Conservation (phyloP, 35 echinoderm and acorn worm species). For the Ophioderma brevispina region DNA sequence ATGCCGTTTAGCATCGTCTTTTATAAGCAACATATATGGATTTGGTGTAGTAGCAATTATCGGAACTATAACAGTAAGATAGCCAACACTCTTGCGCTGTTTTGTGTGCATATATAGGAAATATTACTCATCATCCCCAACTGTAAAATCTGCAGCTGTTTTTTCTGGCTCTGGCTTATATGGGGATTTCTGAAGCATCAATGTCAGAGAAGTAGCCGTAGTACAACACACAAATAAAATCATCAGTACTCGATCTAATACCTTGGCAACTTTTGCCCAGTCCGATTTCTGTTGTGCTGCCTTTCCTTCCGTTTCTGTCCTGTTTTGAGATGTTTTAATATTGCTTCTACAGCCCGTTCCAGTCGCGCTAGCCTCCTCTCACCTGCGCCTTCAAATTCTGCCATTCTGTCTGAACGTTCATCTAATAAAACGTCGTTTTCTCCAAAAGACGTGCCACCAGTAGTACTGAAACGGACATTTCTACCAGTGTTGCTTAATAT, state of each 20-base stretch:
- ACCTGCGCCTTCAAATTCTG: conserved; percentile 56
- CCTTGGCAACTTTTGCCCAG: conserved; percentile 85
- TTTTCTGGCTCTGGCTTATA: not conserved
- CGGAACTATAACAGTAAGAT: too few relatives aligned
- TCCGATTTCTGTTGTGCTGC: conserved; percentile 74
- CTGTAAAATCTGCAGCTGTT: not conserved
- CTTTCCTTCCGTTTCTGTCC: conserved; percentile 83
- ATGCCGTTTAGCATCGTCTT: too few relatives aligned
- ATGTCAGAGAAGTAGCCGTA: conserved; percentile 59
- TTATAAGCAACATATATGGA: too few relatives aligned
- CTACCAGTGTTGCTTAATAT: conserved; percentile 49
- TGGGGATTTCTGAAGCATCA: conserved; percentile 66
- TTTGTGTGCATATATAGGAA: too few relatives aligned
- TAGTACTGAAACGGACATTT: conserved; percentile 56
- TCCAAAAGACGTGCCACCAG: conserved; percentile 20
- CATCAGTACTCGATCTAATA: conserved; percentile 83
- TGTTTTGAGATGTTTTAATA: conserved; percentile 92
- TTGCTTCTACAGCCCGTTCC: conserved; percentile 67
- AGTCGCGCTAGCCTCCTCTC: conserved; percentile 67
- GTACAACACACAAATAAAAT: conserved; percentile 83
- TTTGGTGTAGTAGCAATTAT: too few relatives aligned
- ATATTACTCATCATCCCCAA: too few relatives aligned
- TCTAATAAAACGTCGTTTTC: conserved; percentile 48
- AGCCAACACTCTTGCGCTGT: too few relatives aligned
- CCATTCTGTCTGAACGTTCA: conserved; percentile 17